Evolutionary conservation across 2,797 vertebrate genomes (phyloP).

Genomic region (Buceros bicornis): DNA sequence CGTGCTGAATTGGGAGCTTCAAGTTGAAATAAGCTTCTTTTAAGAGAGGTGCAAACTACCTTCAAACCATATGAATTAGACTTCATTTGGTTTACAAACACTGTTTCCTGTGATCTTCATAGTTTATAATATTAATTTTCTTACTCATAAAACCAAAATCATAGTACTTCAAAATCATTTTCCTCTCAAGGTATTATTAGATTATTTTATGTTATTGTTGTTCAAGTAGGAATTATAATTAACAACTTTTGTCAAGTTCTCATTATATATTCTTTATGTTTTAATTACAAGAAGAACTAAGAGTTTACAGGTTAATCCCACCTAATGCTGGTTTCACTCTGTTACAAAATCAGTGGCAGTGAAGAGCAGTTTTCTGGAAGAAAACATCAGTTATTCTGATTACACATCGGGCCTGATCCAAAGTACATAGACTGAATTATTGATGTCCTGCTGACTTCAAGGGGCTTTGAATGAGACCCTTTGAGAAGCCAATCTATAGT

Average conservation of each 20-base stretch:
- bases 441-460: neutral
- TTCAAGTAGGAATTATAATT: neutral
- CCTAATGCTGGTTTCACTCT: neutral
- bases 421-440: neutral
- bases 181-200: neutral
- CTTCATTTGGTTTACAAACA: neutral
- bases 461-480: neutral
- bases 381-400: neutral
- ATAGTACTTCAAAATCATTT: neutral
- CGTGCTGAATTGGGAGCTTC: neutral
- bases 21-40: neutral
- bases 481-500: neutral
- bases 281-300: neutral
- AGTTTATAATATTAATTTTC: neutral
- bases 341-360: neutral
- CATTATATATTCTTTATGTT: neutral
- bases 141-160: neutral
- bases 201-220: neutral
- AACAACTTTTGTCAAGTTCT: neutral
- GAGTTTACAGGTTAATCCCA: neutral
- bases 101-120: neutral
- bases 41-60: neutral
- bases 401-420: neutral
- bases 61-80: neutral
- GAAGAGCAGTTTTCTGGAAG: neutral